Base-by-base conservation (phyloP, 2,888 invertebrate genomes). In the Zootermopsis nevadensis region DNA sequence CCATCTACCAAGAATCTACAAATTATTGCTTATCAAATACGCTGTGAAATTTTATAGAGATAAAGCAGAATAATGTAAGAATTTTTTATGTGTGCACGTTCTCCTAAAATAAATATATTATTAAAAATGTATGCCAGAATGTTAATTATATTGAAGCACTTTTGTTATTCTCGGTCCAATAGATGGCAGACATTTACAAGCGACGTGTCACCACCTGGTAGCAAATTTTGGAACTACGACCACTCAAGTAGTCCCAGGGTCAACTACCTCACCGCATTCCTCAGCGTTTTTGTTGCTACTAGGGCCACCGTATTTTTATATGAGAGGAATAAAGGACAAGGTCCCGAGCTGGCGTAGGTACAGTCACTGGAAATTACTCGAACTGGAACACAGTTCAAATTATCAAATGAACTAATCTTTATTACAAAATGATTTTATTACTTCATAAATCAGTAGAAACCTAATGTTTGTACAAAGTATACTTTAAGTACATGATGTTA, bases 251-350 rank as follows among this genome's bases (percentile, higher is more conserved):
- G 31, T 66, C 80, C 42, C 80, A 80, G 80, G 80, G 80, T 80
- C 80, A 80, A 80, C 80, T 66, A 80, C 80, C 80, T 80, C 42
- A 66, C 80, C 66, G 35, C 80, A 80, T 80, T 80, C 69, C 66
- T 67, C 30, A 42, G 42, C 31, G 67, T 80, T 80, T 80, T 80
- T 80, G 80, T 80, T 38, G 67, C 66, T 80, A 67, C 66, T 80
- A 67, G 80, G 80, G 67, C 80, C 67, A 22, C 67, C 27, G 35
- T 79, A 80, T 67, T 80, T 80, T 80, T 80, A 80, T 80, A 38
- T 67, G 80, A 80, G 80, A 22, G 53, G 80, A 80, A 80, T 67
- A 67, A 80, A 66, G 80, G 80, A 80, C 80, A 38, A 80, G 80
- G 80, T 80, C 67, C 30, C 27, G 38, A 67, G 80, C 42, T 76